phyloP scores from a whole-genome alignment of 2,888 invertebrate genomes.

The Lordiphosa fenestrarum region DNA sequence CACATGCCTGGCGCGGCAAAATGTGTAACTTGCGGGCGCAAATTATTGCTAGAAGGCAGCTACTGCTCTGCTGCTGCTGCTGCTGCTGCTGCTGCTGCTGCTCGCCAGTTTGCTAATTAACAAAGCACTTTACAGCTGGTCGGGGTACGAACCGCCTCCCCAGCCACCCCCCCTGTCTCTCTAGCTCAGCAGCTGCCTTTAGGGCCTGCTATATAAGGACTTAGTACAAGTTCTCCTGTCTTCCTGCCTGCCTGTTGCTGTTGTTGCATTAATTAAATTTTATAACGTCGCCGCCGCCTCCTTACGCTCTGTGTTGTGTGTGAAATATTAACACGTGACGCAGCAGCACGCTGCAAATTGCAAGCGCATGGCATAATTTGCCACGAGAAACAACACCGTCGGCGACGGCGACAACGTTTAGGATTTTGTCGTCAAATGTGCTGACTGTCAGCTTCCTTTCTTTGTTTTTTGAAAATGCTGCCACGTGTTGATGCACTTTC shows the following conservation, averaged over 20 bases:
- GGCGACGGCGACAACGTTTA: slow-evolving; percentile 43
- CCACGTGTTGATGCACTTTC: no score
- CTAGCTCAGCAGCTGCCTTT: slow-evolving; percentile 21
- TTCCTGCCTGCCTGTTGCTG: slow-evolving; percentile 22
- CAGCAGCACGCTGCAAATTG: slow-evolving; percentile 52
- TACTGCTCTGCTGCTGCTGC: slow-evolving; percentile 7
- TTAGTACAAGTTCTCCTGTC: slow-evolving; percentile 25
- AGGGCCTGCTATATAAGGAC: slow-evolving; percentile 27
- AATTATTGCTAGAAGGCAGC: slow-evolving; percentile 62
- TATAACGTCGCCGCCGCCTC: slow-evolving; percentile 44
- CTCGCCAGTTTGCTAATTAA: slow-evolving; percentile 68
- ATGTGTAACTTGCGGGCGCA: slow-evolving; percentile 69
- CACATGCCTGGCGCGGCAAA: slow-evolving; percentile 38
- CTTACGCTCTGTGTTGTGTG: slow-evolving; percentile 13
- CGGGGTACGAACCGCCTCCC: slow-evolving; percentile 21
- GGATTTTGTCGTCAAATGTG: slow-evolving; percentile 37
- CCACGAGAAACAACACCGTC: slow-evolving; percentile 14
- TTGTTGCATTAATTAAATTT: slow-evolving; percentile 65
- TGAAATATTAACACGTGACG: slow-evolving; percentile 58
- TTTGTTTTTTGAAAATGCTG: no score
- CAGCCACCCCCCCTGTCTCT: background rate
- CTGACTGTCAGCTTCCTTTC: slow-evolving; percentile 6
- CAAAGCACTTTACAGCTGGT: slow-evolving; percentile 67
- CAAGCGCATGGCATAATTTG: slow-evolving; percentile 61
- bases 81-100: slow-evolving; percentile 8